Evolutionary conservation across 2,888 invertebrate species (phyloP).

Genomic region (Oligia fasciuncula): DNA sequence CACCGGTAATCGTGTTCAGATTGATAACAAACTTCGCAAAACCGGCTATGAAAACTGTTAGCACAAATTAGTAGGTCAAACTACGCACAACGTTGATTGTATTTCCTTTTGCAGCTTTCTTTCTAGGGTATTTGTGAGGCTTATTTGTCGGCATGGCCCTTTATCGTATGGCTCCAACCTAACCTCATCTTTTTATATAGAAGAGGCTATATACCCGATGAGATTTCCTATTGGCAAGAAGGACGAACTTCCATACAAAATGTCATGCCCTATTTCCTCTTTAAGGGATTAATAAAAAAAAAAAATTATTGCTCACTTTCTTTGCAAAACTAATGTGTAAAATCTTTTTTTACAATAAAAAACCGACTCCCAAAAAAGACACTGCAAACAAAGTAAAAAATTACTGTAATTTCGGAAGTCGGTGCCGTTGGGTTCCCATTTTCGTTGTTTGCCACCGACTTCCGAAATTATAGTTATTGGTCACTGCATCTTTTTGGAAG

Average conservation of each 20-base stretch:
- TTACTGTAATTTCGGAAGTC: no score
- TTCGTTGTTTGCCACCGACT: no score
- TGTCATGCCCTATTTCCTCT: background rate
- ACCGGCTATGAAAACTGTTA: conserved; percentile 58
- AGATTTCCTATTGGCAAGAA: background rate
- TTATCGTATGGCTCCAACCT: background rate
- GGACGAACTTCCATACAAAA: background rate
- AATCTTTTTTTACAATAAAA: no score
- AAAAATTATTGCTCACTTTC: background rate
- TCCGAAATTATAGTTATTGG: no score
- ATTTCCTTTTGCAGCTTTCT: conserved; percentile 12
- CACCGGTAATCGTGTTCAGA: conserved; percentile 68
- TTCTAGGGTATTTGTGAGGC: background rate
- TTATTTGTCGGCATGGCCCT: background rate
- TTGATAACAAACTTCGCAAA: conserved; percentile 71
- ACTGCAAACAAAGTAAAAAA: no score
- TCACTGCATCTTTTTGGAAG: no score
- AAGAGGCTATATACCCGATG: background rate
- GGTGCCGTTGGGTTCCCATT: no score
- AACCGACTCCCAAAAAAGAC: no score
- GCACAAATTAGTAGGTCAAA: conserved; percentile 48
- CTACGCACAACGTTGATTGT: conserved; percentile 13
- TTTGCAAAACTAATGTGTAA: background rate
- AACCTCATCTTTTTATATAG: background rate
- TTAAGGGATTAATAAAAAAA: background rate